A percentile compares a stretch with the other conserved stretches of the same genome.
These are phyloP conservation scores for Heliconius hewitsoni DNA, from an alignment of 1,140 invertebrate genomes.

Conservation along the genomic window DNA sequence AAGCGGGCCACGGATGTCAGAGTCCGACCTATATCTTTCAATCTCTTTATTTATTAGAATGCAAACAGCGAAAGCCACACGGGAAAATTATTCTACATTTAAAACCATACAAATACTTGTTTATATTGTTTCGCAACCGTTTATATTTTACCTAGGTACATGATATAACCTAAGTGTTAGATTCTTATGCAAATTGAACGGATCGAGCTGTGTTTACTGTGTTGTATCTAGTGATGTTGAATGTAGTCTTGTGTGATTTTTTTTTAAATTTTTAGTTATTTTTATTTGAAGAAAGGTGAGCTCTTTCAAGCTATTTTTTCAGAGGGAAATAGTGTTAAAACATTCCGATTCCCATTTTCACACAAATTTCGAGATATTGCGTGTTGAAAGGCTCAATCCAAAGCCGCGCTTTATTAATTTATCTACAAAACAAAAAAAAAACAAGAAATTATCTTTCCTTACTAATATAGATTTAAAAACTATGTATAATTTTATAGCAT, in stretches of 20 bases:
- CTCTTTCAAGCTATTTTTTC: too few species aligned
- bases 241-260: not conserved
- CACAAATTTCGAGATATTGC: too few species aligned
- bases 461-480: not conserved
- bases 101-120: not conserved
- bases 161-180: not conserved
- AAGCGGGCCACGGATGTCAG: slow-evolving; percentile 23
- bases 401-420: too few species aligned
- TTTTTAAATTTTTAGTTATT: too few species aligned
- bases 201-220: not conserved
- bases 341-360: too few species aligned
- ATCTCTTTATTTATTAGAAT: slow-evolving; percentile 48
- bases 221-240: not conserved
- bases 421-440: not conserved
- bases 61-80: slow-evolving; percentile 23
- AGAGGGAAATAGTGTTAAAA: too few species aligned
- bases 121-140: not conserved
- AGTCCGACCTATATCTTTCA: slow-evolving; percentile 51
- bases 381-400: too few species aligned
- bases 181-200: slow-evolving; percentile 1
- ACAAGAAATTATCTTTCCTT: not conserved
- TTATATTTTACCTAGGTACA: not conserved
- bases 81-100: slow-evolving; percentile 21
- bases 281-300: too few species aligned
- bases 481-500: not conserved